Conservation (phyloP, 2,888 invertebrate species). For the Pyrrhosoma nymphula region DNA sequence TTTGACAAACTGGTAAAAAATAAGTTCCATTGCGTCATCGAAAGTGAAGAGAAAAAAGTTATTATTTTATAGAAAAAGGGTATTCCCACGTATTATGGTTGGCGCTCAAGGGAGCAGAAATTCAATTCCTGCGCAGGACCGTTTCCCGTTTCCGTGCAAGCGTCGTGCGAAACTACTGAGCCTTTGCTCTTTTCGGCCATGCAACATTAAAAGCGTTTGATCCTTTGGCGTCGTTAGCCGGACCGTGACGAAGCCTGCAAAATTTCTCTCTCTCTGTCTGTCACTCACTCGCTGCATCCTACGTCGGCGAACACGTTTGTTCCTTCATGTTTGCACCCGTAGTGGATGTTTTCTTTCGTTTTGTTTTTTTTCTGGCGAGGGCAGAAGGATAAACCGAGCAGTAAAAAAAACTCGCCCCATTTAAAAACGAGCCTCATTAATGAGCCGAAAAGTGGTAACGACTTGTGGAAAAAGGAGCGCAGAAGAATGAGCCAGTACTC, state of each 20-base stretch:
- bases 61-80: no score
- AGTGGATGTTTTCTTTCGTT: background rate
- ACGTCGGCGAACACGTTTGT: background rate
- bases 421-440: slow-evolving; percentile 32
- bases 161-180: background rate
- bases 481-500: background rate
- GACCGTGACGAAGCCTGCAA: background rate
- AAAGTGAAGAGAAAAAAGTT: background rate
- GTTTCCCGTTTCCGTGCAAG: background rate
- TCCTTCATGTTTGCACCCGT: background rate
- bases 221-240: background rate
- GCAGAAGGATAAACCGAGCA: background rate
- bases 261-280: background rate
- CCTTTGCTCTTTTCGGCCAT: background rate
- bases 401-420: background rate
- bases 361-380: background rate
- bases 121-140: background rate
- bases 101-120: background rate
- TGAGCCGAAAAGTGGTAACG: slow-evolving; percentile 26
- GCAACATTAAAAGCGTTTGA: background rate
- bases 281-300: background rate
- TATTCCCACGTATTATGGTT: background rate
- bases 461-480: background rate
- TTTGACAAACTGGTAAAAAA: background rate
- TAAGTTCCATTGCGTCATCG: background rate